Base-by-base conservation (phyloP, 2,888 invertebrate species). In the Celastrina argiolus region DNA sequence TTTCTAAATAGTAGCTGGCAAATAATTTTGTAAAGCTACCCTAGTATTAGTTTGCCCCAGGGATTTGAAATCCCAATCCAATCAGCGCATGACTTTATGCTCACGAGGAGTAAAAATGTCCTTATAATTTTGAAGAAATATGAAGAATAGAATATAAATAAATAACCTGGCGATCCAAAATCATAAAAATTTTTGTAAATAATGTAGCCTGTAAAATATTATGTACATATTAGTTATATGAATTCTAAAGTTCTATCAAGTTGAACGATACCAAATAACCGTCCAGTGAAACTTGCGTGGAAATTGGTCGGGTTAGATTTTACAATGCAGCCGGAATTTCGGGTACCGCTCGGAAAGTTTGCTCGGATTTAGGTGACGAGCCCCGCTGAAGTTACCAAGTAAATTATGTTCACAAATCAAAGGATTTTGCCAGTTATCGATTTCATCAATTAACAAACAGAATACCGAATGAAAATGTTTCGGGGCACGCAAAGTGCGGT, bases 341-440 rank as follows among this genome's bases (percentile, higher is more conserved):
- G 28, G 56, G 65, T 58, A 56, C 36, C 28, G 56, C 56, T 65
- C 16, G 56, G 22, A 65, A 56, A 65, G 65, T 65, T 65, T 65
- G 10, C n/a, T 36, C 65, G 77, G 81, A 83, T 81, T 80, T 78
- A 80, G 81, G 81, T 77, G 79, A 80, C 22, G 76, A 76, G 68
- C 78, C 80, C 78, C 81, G 81, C 71, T 56, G 67, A 74, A 78
- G 76, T 78, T 75, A 76, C 76, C 76, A 75, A 77, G 79, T 85
- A 81, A 81, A 84, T 81, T 80, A 81, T 77, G 75, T 73, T 80
- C 79, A 80, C 82, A 78, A 83, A 81, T 83, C 79, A 78, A 76
- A 75, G 68, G 76, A 75, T 74, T 75, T 75, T 80, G 78, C 78
- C 72, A 74, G 76, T 77, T 71, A 72, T 69, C 66, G 68, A 67